These are phyloP conservation scores for Acanthurus lineatus DNA, from an alignment of 2,797 vertebrate species.

Conservation along the genomic window DNA sequence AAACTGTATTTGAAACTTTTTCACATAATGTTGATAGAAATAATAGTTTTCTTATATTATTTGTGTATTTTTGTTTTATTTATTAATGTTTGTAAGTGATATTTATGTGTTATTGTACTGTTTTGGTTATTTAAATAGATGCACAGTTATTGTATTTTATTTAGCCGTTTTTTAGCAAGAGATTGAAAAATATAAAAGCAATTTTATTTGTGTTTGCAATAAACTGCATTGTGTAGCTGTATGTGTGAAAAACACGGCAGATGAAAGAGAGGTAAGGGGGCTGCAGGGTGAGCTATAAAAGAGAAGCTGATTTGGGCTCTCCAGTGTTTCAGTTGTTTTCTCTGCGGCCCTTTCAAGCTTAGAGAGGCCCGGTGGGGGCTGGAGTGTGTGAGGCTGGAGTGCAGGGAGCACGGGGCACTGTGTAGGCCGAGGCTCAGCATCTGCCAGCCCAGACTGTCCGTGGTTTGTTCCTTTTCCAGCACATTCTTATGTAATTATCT, in stretches of 20 bases:
- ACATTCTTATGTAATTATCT: conserved; percentile 84
- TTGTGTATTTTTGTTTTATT: neutral
- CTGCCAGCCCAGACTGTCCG: conserved; percentile 77
- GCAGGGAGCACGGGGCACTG: conserved; percentile 66
- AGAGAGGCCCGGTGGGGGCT: conserved; percentile 72
- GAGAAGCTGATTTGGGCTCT: conserved; percentile 60
- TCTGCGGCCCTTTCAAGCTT: conserved; percentile 69
- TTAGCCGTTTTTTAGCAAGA: neutral
- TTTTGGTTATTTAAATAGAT: conserved; percentile 1
- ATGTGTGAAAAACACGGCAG: conserved; percentile 42
- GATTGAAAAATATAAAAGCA: neutral
- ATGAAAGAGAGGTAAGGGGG: conserved; percentile 48
- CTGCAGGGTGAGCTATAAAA: conserved; percentile 59
- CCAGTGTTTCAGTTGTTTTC: conserved; percentile 61
- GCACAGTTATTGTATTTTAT: conserved; percentile 1
- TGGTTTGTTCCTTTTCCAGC: conserved; percentile 82
- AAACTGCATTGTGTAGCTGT: conserved; percentile 12
- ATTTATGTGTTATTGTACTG: neutral
- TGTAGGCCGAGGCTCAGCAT: conserved; percentile 78
- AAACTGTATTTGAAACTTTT: neutral
- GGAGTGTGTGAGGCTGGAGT: conserved; percentile 65
- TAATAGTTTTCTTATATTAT: neutral
- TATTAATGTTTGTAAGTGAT: neutral
- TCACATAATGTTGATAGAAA: neutral
- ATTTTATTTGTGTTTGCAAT: conserved; percentile 4